Percentiles rank a stretch among this genome's conserved stretches.
phyloP scores from a whole-genome alignment of 2,797 vertebrate genomes.

The Tympanoctomys barrerae region DNA sequence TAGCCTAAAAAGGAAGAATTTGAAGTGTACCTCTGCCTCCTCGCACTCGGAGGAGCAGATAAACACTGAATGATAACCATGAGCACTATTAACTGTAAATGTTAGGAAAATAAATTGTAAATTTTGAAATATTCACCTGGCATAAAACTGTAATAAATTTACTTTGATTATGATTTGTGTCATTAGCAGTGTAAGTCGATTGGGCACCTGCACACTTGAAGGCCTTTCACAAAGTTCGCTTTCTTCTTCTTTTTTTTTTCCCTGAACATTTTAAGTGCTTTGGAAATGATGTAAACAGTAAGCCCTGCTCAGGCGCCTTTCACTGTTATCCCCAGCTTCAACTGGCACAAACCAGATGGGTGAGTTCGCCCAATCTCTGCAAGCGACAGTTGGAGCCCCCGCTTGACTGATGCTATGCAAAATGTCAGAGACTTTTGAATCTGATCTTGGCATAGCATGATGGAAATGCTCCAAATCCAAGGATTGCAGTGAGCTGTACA shows the following conservation, averaged over 20 bases:
- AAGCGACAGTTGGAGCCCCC: conserved; percentile 66
- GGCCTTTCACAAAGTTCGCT: conserved; percentile 1
- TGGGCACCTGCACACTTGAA: background rate
- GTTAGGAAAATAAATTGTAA: background rate
- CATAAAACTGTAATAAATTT: conserved; percentile 26
- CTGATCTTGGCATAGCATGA: conserved; percentile 76
- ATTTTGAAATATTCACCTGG: conserved; percentile 64
- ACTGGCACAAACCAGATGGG: conserved; percentile 34
- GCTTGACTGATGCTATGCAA: conserved; percentile 77
- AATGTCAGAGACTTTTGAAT: conserved; percentile 81
- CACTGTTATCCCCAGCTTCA: background rate
- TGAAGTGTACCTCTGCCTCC: background rate
- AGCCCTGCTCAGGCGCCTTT: conserved; percentile 8
- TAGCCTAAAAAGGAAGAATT: background rate
- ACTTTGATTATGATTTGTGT: conserved; percentile 38
- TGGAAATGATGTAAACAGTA: background rate
- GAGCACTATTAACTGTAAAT: background rate
- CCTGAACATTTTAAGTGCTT: background rate
- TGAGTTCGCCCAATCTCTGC: conserved; percentile 54
- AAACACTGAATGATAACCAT: background rate
- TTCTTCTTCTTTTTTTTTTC: background rate
- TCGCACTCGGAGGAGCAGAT: background rate
- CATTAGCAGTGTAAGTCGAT: conserved; percentile 63
- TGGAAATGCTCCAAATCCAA: conserved; percentile 80
- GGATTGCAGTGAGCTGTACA: conserved; percentile 71